Evolutionary conservation across 2,888 invertebrate genomes (phyloP).

Genomic region (Pandemis heparana): DNA sequence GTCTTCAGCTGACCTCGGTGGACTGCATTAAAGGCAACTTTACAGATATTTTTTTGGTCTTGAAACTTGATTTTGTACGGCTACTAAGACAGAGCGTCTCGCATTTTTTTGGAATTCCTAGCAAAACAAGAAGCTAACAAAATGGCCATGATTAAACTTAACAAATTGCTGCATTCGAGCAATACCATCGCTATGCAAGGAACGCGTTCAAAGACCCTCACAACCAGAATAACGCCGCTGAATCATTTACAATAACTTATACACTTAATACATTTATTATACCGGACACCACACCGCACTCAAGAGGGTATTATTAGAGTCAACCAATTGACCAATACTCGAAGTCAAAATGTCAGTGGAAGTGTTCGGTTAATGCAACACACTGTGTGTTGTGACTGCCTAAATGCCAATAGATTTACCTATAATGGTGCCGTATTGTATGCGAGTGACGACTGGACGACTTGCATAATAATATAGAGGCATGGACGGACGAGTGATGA

Average conservation of each 20-base stretch:
- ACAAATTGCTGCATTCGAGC: not conserved
- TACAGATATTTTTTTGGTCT: constrained; percentile 9
- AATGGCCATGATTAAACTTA: not conserved
- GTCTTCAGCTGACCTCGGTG: constrained; percentile 29
- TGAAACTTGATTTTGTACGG: constrained; percentile 10
- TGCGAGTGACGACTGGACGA: constrained; percentile 58
- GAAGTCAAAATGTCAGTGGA: constrained; percentile 65
- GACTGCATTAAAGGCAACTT: constrained; percentile 6
- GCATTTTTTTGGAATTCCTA: not conserved
- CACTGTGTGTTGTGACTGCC: constrained; percentile 55
- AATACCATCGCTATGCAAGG: not conserved
- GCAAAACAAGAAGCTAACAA: not conserved
- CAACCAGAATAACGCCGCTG: constrained; percentile 4
- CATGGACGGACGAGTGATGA: constrained; percentile 30
- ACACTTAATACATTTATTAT: constrained; percentile 42
- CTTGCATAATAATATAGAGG: constrained; percentile 56
- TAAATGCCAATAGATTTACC: constrained; percentile 67
- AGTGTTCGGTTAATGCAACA: constrained; percentile 61
- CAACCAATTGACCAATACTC: constrained; percentile 64
- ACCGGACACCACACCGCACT: constrained; percentile 44
- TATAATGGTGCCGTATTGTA: constrained; percentile 55
- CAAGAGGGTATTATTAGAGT: constrained; percentile 42
- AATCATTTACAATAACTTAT: constrained; percentile 15
- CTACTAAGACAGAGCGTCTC: not conserved
- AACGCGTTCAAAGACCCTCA: constrained; percentile 19